Conservation (phyloP, 1,140 invertebrate genomes). For the Monochamus saltuarius region DNA sequence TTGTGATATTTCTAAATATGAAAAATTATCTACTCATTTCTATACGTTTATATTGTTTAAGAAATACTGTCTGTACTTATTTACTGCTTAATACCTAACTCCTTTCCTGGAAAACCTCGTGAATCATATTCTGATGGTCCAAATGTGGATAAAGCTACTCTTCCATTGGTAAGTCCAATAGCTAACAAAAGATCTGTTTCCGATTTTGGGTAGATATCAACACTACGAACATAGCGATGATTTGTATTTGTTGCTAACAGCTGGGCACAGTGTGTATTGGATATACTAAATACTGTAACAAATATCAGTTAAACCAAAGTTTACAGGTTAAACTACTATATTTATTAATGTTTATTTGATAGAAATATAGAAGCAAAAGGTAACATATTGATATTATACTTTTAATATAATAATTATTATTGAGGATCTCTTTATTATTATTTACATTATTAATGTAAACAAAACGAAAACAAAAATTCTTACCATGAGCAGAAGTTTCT, state of each 20-base stretch:
- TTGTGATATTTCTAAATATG: too few relatives aligned
- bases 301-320: constrained; percentile 16
- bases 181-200: constrained; percentile 78
- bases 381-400: not conserved
- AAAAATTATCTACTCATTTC: constrained; percentile 1
- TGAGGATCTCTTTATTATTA: not conserved
- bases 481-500: constrained; percentile 44
- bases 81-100: constrained; percentile 64
- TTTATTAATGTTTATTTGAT: constrained; percentile 21
- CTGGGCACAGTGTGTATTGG: constrained; percentile 65
- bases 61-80: constrained; percentile 1
- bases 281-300: constrained; percentile 64
- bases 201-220: constrained; percentile 74
- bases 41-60: not conserved
- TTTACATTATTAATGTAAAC: not conserved
- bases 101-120: constrained; percentile 68
- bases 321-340: constrained; percentile 8
- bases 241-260: constrained; percentile 67
- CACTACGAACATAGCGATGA: constrained; percentile 70
- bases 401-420: not conserved
- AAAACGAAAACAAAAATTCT: not conserved
- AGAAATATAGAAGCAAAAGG: constrained; percentile 1
- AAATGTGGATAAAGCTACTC: constrained; percentile 77
- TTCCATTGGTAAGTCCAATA: constrained; percentile 83
- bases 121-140: constrained; percentile 69